Evolutionary conservation across 2,888 invertebrate species (phyloP), one percentile per base, ranked within the genome.

Genomic region (Leptopterna dolabrata): DNA sequence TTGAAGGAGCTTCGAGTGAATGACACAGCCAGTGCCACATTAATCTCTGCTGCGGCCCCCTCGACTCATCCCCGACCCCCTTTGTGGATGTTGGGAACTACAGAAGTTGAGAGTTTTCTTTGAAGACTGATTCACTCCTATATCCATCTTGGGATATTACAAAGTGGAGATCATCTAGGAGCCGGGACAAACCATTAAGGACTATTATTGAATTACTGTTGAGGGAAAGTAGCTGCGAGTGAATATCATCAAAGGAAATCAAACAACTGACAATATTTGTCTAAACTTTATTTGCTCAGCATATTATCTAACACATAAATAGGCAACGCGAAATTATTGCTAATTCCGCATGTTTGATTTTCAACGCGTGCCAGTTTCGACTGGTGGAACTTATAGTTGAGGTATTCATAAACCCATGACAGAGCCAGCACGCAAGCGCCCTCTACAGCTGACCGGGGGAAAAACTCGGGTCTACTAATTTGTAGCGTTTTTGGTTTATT

Each of bases 11-110:
- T 43, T 83, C 70, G 83, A 83, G 83, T 83, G 83, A 83, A 83
- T 83, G 83, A 83, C 83, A 83, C 83, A 83, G 83, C 70, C 83
- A 83, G 83, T 41, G 83, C 63, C 83, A 70, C 83, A 83, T 83
- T 83, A 83, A 83, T 83, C 83, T 83, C 70, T 83, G 70, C 83
- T 83, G 24, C 7, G 45, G 14, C 24, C 43, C 71, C 81, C 78
- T 24, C 43, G 63, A 11, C 63, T 24, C 63, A 63, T 63, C 63
- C 63, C 63, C 36, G 36, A 36, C 24, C 29, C 73, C 73, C 36
- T 73, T 73, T 73, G 73, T 73, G 73, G 70, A 73, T 30, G 73
- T 73, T 73, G 30, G 36, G 73, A 73, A 73, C 30, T 63, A 63
- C 63, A 63, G 63, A 63, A 63, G 63, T 63, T 63, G 11, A 24